Evolutionary conservation across 2,888 invertebrate genomes (phyloP), one percentile per base, ranked within the genome.

Genomic region (Diarsia dahlii): DNA sequence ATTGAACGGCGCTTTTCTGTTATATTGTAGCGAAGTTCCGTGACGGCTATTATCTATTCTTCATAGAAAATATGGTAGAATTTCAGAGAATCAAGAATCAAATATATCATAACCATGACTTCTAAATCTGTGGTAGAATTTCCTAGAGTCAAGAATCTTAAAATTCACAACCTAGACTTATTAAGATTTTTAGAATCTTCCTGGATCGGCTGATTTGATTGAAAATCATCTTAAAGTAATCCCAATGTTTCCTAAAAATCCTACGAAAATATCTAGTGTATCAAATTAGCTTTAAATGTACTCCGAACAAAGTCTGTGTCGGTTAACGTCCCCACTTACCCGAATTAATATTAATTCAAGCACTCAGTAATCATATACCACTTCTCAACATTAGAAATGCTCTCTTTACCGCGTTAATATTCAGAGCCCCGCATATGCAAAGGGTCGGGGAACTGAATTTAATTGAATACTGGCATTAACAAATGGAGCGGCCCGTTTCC

Each of bases 381-480:
- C 86, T 88, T 84, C 88, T 90, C 84, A 90, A 89, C 92, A 91
- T 91, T 91, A 92, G 91, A 91, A 90, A 91, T 88, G 89, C 90
- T 91, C 91, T 91, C 91, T 91, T 91, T 91, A 89, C 92, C 89
- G 88, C 91, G 91, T 95, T 94, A 94, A 94, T 94, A 94, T 94
- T 94, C 91, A 92, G 90, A 91, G 93, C 91, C 92, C 92, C 94
- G 93, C 93, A 93, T 94, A 90, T 93, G 93, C 90, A 92, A 92
- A 94, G 94, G 95, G 95, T 94, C 92, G 94, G 93, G 78, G 93
- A 94, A 94, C 92, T 92, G 94, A 94, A 95, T 95, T 95, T 95
- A 96, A 96, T 96, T 96, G 96, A 96, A 96, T 95, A 93, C 95
- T 94, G 95, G 95, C 95, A 95, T 95, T 95, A 95, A 96, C 96